phyloP scores from a whole-genome alignment of 2,888 invertebrate species.

The Amphipyra berbera region DNA sequence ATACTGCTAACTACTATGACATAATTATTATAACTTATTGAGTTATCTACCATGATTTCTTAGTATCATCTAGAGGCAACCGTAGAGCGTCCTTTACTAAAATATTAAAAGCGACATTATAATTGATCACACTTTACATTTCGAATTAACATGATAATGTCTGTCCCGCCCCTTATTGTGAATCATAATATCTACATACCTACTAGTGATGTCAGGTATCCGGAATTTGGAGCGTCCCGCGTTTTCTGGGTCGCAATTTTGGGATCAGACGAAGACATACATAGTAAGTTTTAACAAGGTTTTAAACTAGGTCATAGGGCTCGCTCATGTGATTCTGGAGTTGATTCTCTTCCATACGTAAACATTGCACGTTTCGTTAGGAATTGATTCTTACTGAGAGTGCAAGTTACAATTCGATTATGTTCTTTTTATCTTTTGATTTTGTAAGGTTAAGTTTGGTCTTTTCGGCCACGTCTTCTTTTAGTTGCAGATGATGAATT shows the following conservation, averaged over 20 bases:
- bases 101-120: slow-evolving; percentile 17
- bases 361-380: slow-evolving; percentile 37
- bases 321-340: slow-evolving; percentile 28
- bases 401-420: slow-evolving; percentile 17
- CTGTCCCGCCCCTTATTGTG: slow-evolving; percentile 59
- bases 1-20: too few relatives aligned
- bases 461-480: not conserved
- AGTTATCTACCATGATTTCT: too few relatives aligned
- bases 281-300: slow-evolving; percentile 35
- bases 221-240: slow-evolving; percentile 1
- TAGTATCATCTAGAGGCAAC: not conserved
- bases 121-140: slow-evolving; percentile 52
- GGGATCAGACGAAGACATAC: slow-evolving; percentile 17
- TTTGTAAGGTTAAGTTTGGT: not conserved
- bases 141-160: slow-evolving; percentile 67
- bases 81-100: slow-evolving; percentile 9
- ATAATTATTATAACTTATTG: too few relatives aligned
- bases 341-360: slow-evolving; percentile 37
- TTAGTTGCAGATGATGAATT: too few relatives aligned
- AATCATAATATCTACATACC: slow-evolving; percentile 39
- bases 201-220: slow-evolving; percentile 42
- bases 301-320: slow-evolving; percentile 42
- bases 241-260: slow-evolving; percentile 17
- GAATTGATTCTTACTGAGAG: slow-evolving; percentile 22
- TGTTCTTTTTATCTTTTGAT: slow-evolving; percentile 1